Evolutionary conservation across 2,888 invertebrate species (phyloP), one percentile per base, ranked within the genome.

Genomic region (Empis stercorea): DNA sequence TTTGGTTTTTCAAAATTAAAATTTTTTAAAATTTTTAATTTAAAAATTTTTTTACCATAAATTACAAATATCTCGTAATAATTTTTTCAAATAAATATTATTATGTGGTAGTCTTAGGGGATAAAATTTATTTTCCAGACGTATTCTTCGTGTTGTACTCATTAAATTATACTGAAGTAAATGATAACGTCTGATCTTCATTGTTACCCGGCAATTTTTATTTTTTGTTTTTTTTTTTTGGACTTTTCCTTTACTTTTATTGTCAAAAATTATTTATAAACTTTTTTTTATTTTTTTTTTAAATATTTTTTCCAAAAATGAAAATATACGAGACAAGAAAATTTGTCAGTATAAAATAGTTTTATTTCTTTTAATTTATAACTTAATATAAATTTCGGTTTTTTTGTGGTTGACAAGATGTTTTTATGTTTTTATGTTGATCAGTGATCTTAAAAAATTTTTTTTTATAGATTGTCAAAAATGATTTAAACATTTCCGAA

Each of bases 161-260:
- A 4, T 34, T n/a, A 34, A 37, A 43, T 47, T 48, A 47, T 41
- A 48, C 42, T 48, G 34, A 34, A n/a, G 44, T 36, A 44, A 47
- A 34, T 47, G 44, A 42, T 46, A 40, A 43, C 48, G 48, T 51
- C 44, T 53, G 49, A 52, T 50, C 52, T 52, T 52, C 52, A 52
- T 52, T 50, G 50, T 50, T 48, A 42, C 15, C 20, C 5, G 16
- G 6, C 15, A 37, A 37, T 2, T 10, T 6, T 20, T 38, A 3
- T 17, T 38, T 38, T 36, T 38, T 3, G 15, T 16, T 38, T 11
- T 39, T 39, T 10, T 11, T 39, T 16, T 39, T 39, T 27, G 23
- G 23, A 7, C 2, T 27, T 27, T 27, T 27, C 9, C n/a, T 27
- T 27, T 27, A 7, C 9, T 13, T 34, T 34, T 34, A n/a, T n/a